A percentile compares a stretch with the other conserved stretches of the same genome.
These are phyloP conservation scores for Syngnathus typhle DNA, from an alignment of 2,113 vertebrate species.

Conservation along the genomic window DNA sequence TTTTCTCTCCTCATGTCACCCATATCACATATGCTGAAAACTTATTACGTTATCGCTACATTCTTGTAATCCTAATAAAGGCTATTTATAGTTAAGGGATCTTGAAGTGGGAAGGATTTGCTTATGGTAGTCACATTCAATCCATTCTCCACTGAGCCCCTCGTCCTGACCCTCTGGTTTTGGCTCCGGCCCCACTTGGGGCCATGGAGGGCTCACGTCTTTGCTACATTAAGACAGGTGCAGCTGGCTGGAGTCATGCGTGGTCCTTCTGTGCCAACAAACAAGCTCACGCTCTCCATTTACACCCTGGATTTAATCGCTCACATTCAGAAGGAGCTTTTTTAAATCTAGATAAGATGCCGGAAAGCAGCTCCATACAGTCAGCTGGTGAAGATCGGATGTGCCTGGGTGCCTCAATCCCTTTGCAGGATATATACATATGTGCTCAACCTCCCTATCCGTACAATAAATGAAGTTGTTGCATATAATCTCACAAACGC, in stretches of 20 bases:
- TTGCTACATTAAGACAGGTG: conserved; percentile 56
- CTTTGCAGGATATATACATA: not conserved
- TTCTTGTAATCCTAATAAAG: conserved; percentile 63
- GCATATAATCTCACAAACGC: not conserved
- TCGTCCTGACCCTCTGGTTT: conserved; percentile 38
- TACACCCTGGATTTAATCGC: conserved; percentile 50
- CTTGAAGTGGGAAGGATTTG: conserved; percentile 40
- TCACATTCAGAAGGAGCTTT: conserved; percentile 43
- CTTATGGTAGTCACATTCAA: conserved; percentile 56
- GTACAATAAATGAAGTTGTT: not conserved
- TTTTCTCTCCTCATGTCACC: not conserved
- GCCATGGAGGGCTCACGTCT: conserved; percentile 40
- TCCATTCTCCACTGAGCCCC: conserved; percentile 18
- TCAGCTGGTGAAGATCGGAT: not conserved
- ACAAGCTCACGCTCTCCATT: conserved; percentile 49
- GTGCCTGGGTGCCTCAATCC: not conserved
- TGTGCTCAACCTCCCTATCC: not conserved
- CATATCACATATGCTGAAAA: conserved; percentile 26
- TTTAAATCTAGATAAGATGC: conserved; percentile 30
- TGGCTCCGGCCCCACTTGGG: conserved; percentile 53
- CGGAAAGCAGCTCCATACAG: conserved; percentile 14
- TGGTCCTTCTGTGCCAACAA: conserved; percentile 19
- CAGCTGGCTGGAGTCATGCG: conserved; percentile 47
- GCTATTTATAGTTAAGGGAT: conserved; percentile 59
- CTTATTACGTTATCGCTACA: conserved; percentile 50